Evolutionary conservation across 2,797 vertebrate species (phyloP), one percentile per base, ranked within the genome.

Genomic region (Myiotriccus ornatus): DNA sequence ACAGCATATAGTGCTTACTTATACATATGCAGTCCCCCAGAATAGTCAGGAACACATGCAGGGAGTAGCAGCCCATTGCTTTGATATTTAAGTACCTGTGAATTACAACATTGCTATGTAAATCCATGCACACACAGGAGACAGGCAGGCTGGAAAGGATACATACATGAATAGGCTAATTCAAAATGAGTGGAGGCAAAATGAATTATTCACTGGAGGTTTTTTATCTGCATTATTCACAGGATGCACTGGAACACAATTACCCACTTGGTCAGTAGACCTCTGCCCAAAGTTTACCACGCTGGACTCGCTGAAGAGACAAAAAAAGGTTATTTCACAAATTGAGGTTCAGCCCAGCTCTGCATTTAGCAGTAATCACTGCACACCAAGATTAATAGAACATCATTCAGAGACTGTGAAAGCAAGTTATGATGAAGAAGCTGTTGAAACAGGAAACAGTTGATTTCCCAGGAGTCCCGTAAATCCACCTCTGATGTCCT

Each of bases 361-460:
- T 67, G 85, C 18, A 12, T 71, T 94, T 30, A 75, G 62, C 84
- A 73, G 92, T 57, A 94, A 93, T 87, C 89, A 24, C 80, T 59
- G 87, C 84, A 27, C 87, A 91, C 89, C 68, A 50, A 91, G 91
- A 95, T 93, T 73, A 95, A 96, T 60, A 87, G 95, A 74, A 79
- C 89, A 95, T 90, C 89, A 19, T 39, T 94, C 78, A n/a, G 70
- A 49, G 92, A 67, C 87, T 79, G 87, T 91, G 89, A 92, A 57
- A 91, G 93, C 85, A 52, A 96, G 90, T 59, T 64, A 56, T 94
- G 97, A 96, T 96, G 95, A 95, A 97, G 96, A 97, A 96, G 95
- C 94, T 94, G 93, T 93, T 94, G 95, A 71, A 96, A 96, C 85
- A 91, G 96, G 96, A 97, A 97, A 41, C 93, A 85, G 89, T 94